Percentiles rank a stretch among this genome's conserved stretches.
Conservation (phyloP, 2,797 vertebrate genomes). For the Tamandua tetradactyla region DNA sequence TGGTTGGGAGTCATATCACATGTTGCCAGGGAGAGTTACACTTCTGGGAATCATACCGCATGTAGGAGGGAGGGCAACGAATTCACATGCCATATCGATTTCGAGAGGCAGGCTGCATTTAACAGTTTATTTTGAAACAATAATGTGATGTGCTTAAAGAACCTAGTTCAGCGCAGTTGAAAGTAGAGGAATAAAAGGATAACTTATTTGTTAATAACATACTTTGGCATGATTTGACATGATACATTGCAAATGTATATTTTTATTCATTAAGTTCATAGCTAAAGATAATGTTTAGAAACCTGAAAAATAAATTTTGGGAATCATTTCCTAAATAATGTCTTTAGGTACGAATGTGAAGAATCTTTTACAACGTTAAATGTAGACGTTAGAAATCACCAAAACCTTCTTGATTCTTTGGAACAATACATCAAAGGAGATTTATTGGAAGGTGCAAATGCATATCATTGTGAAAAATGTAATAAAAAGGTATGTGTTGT, state of each 20-base stretch:
- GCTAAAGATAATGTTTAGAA: slow-evolving; percentile 26
- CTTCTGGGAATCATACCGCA: too few relatives aligned
- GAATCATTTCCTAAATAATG: slow-evolving; percentile 59
- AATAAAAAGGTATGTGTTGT: slow-evolving; percentile 95
- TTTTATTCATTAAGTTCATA: slow-evolving; percentile 20
- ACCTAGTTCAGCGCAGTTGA: too few relatives aligned
- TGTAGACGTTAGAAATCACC: slow-evolving; percentile 99
- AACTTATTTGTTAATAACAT: slow-evolving; percentile 6
- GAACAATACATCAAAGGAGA: slow-evolving; percentile 99
- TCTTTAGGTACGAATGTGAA: slow-evolving; percentile 96
- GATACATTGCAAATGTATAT: slow-evolving; percentile 11
- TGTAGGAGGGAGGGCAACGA: too few relatives aligned
- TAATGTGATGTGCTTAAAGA: too few relatives aligned
- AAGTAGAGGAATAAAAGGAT: background rate
- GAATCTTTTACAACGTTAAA: slow-evolving; percentile 99
- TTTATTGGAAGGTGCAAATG: slow-evolving; percentile 98
- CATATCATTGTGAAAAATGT: slow-evolving; percentile 99
- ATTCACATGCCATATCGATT: too few relatives aligned
- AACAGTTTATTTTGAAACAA: too few relatives aligned
- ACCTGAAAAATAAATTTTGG: background rate
- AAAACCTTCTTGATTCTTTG: slow-evolving; percentile 99
- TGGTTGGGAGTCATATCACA: too few relatives aligned
- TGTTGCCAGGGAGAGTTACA: too few relatives aligned
- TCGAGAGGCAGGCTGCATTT: too few relatives aligned
- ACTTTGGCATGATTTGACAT: background rate